These are phyloP conservation scores for Rutilus rutilus DNA, from an alignment of 2,113 vertebrate species.

Conservation along the genomic window DNA sequence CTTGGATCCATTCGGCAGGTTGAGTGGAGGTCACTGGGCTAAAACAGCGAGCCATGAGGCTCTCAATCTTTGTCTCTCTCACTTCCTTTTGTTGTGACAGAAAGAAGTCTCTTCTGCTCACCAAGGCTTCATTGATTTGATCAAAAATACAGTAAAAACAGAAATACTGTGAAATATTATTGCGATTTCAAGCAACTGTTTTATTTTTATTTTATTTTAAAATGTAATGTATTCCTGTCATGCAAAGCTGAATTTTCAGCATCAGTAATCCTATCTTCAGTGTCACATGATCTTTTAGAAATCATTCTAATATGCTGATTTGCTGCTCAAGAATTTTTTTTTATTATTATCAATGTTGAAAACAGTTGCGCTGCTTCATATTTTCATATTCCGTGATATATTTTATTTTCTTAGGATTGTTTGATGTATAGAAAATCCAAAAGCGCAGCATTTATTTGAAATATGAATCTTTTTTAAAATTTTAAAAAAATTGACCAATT, in stretches of 20 bases:
- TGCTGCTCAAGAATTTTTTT: not conserved
- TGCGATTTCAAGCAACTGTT: no score
- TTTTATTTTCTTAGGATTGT: not conserved
- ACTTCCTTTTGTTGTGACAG: not conserved
- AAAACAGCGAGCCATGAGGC: not conserved
- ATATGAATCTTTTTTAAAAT: not conserved
- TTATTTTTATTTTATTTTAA: no score
- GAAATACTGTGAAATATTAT: no score
- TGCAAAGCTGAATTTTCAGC: no score
- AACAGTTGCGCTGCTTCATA: not conserved
- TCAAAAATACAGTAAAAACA: not conserved
- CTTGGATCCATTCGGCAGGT: not conserved
- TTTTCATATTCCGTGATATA: not conserved
- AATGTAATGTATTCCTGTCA: not conserved
- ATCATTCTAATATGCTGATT: no score
- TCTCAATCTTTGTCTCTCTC: not conserved
- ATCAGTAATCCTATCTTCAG: not conserved
- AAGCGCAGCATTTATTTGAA: not conserved
- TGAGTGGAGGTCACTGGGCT: not conserved
- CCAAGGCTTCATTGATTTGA: not conserved
- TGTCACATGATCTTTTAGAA: not conserved
- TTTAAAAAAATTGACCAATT: no score
- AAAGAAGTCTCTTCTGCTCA: not conserved
- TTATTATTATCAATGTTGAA: not conserved
- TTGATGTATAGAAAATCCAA: not conserved